A percentile compares a stretch with the other conserved stretches of the same genome.
phyloP scores from a whole-genome alignment of 2,113 vertebrate genomes.

The Dromiciops gliroides region DNA sequence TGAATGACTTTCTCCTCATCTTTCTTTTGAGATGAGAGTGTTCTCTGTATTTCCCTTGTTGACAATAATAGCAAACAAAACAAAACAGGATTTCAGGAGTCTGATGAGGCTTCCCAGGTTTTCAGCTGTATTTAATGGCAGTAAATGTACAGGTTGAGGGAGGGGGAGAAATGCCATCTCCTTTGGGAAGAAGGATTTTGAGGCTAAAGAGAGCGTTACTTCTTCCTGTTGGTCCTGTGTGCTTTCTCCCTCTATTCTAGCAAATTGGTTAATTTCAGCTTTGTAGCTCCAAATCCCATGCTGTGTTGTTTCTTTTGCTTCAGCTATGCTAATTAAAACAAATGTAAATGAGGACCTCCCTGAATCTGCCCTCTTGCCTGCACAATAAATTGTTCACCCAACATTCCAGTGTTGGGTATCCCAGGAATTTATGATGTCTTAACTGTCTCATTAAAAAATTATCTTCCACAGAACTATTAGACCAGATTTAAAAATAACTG shows the following conservation, averaged over 20 bases:
- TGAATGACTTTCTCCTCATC: neutral
- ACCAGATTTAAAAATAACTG: neutral
- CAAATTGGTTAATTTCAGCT: neutral
- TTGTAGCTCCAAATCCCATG: neutral
- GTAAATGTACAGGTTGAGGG: neutral
- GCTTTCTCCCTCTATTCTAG: slow-evolving; percentile 26
- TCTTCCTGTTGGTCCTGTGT: fast-evolving
- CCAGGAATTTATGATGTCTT: neutral
- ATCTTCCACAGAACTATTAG: neutral
- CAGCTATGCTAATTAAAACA: slow-evolving; percentile 15
- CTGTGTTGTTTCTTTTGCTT: slow-evolving; percentile 8
- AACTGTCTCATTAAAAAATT: neutral
- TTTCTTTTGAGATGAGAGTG: neutral
- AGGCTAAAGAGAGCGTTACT: neutral
- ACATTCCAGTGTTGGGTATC: neutral
- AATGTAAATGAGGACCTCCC: neutral
- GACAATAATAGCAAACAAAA: neutral
- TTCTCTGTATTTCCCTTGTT: neutral
- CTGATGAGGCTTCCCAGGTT: neutral
- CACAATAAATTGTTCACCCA: neutral
- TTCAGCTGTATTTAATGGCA: neutral
- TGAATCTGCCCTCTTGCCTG: neutral
- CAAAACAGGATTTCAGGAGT: neutral
- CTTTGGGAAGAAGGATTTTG: neutral
- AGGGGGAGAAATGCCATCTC: neutral